These are phyloP conservation scores for Porphyrio hochstetteri DNA, from an alignment of 2,113 vertebrate genomes.

Conservation along the genomic window DNA sequence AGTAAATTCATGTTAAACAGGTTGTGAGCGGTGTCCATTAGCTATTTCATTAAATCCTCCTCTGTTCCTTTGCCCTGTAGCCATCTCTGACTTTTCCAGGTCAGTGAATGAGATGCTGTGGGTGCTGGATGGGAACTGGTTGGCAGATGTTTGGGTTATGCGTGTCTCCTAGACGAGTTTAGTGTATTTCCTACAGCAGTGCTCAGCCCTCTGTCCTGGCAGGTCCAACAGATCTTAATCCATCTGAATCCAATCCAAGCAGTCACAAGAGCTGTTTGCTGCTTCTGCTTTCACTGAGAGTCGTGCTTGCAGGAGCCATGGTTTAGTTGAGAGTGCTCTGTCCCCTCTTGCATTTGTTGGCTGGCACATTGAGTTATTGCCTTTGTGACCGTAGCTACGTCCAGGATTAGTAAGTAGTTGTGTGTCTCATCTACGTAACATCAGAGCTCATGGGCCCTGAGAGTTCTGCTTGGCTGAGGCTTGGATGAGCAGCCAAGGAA, in stretches of 20 bases:
- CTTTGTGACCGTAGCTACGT: background rate
- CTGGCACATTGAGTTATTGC: background rate
- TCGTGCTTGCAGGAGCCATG: background rate
- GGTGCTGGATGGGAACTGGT: background rate
- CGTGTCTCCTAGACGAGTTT: background rate
- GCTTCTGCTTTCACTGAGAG: background rate
- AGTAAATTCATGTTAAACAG: background rate
- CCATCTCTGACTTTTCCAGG: background rate
- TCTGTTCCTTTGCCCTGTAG: background rate
- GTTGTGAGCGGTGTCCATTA: background rate
- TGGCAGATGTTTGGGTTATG: background rate
- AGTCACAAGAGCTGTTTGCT: background rate
- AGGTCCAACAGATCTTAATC: background rate
- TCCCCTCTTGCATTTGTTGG: background rate
- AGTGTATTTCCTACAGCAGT: background rate
- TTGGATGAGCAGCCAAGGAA: constrained; percentile 11
- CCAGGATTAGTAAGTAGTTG: background rate
- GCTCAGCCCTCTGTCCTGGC: background rate
- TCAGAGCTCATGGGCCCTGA: background rate
- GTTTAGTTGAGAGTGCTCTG: background rate
- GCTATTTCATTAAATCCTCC: background rate
- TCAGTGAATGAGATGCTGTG: background rate
- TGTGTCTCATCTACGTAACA: fast-evolving
- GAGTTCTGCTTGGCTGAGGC: background rate
- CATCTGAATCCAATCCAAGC: background rate